Conservation (phyloP, 2,888 invertebrate species). For the Nematopogon swammerdamellus region DNA sequence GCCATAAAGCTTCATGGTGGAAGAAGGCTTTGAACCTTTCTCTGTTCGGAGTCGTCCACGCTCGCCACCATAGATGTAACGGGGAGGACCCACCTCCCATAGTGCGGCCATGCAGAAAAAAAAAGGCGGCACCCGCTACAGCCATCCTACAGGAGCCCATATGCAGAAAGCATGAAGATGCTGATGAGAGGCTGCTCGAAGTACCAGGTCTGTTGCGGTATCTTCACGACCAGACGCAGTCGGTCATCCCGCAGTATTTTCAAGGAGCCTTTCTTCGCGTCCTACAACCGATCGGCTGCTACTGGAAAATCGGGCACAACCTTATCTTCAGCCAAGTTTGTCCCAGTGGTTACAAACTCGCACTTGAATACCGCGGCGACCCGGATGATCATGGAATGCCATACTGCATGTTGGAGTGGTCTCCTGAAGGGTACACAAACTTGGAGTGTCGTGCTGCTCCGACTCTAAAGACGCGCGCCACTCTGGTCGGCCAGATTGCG, state of each 20-base stretch:
- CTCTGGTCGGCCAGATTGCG: slow-evolving; percentile 38
- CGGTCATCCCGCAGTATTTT: slow-evolving; percentile 44
- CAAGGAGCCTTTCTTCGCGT: slow-evolving; percentile 40
- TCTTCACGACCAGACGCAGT: slow-evolving; percentile 41
- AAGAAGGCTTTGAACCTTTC: no score
- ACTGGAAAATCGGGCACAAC: slow-evolving; percentile 41
- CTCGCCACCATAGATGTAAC: no score
- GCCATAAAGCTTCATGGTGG: no score
- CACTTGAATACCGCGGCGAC: slow-evolving; percentile 36
- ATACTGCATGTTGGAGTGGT: slow-evolving; percentile 46
- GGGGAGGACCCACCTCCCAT: no score
- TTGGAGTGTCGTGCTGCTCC: slow-evolving; percentile 42
- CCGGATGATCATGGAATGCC: slow-evolving; percentile 27
- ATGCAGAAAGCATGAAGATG: no score
- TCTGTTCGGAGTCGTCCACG: no score
- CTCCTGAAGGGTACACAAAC: slow-evolving; percentile 47
- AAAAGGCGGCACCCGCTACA: no score
- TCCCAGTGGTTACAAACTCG: slow-evolving; percentile 42
- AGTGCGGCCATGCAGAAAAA: no score
- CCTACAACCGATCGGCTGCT: slow-evolving; percentile 28
- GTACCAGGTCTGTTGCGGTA: slow-evolving; percentile 41
- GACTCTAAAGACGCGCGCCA: slow-evolving; percentile 29
- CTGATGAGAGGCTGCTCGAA: slow-evolving; percentile 9
- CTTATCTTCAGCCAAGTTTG: slow-evolving; percentile 45
- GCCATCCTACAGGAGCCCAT: no score